Percentiles rank a stretch among this genome's conserved stretches.
phyloP scores from a whole-genome alignment of 2,888 invertebrate genomes.

The Pseudolycoriella hygida region DNA sequence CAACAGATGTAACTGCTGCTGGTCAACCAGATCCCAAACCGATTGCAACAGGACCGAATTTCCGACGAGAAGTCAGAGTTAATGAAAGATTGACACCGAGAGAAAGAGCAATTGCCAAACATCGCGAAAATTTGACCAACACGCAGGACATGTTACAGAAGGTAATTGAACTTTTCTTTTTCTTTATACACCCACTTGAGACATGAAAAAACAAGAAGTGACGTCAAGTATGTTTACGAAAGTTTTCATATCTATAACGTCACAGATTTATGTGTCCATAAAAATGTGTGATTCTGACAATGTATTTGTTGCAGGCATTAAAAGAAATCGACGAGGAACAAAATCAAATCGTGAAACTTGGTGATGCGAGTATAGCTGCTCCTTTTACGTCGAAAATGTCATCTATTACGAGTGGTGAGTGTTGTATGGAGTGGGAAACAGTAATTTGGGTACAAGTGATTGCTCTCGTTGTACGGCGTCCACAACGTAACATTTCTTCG shows the following conservation, averaged over 20 bases:
- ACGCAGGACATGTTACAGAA: constrained; percentile 23
- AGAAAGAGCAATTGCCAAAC: constrained; percentile 21
- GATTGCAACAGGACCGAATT: constrained; percentile 4
- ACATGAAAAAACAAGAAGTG: too few relatives aligned
- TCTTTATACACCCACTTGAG: too few relatives aligned
- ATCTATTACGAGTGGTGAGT: constrained; percentile 85
- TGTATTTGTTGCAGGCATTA: constrained; percentile 35
- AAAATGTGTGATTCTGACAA: not conserved
- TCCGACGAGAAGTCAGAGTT: constrained; percentile 8
- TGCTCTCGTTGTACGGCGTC: too few relatives aligned
- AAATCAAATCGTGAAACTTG: constrained; percentile 79
- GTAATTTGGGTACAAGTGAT: too few relatives aligned
- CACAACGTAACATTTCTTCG: too few relatives aligned
- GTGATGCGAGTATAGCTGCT: constrained; percentile 97
- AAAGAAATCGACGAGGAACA: constrained; percentile 80
- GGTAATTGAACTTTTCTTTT: too few relatives aligned
- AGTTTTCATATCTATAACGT: too few relatives aligned
- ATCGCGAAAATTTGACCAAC: constrained; percentile 21
- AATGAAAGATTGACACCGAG: constrained; percentile 17
- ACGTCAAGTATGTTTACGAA: too few relatives aligned
- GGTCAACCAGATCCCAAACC: constrained; percentile 4
- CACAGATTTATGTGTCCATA: too few relatives aligned
- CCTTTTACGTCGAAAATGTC: constrained; percentile 97
- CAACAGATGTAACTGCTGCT: constrained; percentile 12
- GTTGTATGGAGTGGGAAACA: not conserved